Percentiles rank a stretch among this genome's conserved stretches.
Conservation (phyloP, 2,797 vertebrate species). For the Lepilemur septentrionalis region DNA sequence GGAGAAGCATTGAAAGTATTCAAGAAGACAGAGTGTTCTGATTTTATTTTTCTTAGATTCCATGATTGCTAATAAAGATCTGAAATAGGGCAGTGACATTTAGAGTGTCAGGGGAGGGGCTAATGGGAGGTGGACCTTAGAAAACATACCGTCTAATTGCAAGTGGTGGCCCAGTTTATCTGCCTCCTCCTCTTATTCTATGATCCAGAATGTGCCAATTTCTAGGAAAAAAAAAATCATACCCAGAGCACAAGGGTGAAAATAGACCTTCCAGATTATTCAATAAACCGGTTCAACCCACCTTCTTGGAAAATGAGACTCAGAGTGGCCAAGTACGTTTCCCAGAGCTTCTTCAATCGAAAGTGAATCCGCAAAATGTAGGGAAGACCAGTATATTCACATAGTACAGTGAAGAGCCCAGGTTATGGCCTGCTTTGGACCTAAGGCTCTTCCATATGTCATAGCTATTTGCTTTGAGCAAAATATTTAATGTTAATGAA, state of each 20-base stretch:
- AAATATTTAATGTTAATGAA: background rate
- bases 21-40: background rate
- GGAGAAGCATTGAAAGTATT: background rate
- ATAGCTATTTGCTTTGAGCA: background rate
- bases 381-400: background rate
- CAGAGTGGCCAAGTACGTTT: background rate
- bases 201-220: background rate
- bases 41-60: background rate
- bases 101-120: background rate
- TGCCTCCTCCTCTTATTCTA: background rate
- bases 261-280: background rate
- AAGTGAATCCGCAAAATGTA: background rate
- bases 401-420: background rate
- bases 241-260: background rate
- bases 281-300: background rate
- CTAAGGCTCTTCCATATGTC: background rate
- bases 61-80: background rate
- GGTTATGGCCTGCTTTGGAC: background rate
- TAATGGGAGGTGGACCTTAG: background rate
- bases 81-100: background rate
- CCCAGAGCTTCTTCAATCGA: background rate
- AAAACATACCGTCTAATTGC: no score
- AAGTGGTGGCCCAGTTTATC: background rate
- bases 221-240: background rate
- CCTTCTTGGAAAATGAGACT: background rate